Evolutionary conservation across 2,888 invertebrate species (phyloP).

Genomic region (Electrophaes corylata): DNA sequence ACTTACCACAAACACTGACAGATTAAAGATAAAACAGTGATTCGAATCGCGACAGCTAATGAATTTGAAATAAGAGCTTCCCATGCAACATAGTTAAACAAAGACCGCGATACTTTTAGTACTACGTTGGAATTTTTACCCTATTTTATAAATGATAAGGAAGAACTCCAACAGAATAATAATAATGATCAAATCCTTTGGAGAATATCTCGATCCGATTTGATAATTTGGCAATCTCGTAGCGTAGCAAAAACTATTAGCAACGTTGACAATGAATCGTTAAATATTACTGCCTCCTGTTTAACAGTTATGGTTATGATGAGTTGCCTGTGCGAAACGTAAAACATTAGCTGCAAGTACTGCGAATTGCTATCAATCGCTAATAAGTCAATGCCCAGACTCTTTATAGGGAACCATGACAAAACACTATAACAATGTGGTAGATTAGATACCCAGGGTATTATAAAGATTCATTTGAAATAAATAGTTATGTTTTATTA

Average conservation of each 20-base stretch:
- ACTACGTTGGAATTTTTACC: not conserved
- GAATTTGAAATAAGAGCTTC: slow-evolving; percentile 64
- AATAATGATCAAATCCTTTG: not conserved
- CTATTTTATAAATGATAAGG: not conserved
- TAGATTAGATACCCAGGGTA: not conserved
- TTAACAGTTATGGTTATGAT: slow-evolving; percentile 64
- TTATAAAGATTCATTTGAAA: slow-evolving; percentile 11
- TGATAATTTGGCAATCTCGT: slow-evolving; percentile 58
- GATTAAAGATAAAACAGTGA: slow-evolving; percentile 73
- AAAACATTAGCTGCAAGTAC: slow-evolving; percentile 52
- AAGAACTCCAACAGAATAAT: not conserved
- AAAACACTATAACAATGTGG: slow-evolving; percentile 9
- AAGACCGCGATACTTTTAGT: slow-evolving; percentile 2
- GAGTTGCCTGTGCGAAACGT: slow-evolving; percentile 66
- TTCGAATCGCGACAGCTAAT: slow-evolving; percentile 61
- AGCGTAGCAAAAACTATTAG: slow-evolving; percentile 63
- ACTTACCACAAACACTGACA: slow-evolving; percentile 66
- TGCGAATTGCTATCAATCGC: slow-evolving; percentile 55
- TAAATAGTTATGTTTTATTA: not conserved
- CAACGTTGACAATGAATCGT: slow-evolving; percentile 76
- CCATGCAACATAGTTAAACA: slow-evolving; percentile 25
- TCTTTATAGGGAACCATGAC: slow-evolving; percentile 28
- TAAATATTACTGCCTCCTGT: slow-evolving; percentile 73
- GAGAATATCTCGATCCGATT: slow-evolving; percentile 6
- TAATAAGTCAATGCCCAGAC: slow-evolving; percentile 31